A percentile compares a stretch with the other conserved stretches of the same genome.
phyloP scores from a whole-genome alignment of 2,888 invertebrate species.

The Limenitis camilla region DNA sequence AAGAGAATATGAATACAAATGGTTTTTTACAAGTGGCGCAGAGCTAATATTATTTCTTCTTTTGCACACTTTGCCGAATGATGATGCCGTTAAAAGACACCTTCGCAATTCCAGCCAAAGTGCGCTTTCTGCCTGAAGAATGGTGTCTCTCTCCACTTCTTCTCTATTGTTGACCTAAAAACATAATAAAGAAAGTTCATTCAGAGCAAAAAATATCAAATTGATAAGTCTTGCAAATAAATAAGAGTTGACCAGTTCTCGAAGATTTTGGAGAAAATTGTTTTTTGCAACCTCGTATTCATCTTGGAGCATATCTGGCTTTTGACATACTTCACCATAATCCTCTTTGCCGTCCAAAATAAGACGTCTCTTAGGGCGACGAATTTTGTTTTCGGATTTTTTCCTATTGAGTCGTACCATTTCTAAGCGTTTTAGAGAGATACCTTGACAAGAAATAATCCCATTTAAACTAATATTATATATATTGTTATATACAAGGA shows the following conservation, averaged over 20 bases:
- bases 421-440: too few species aligned
- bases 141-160: slow-evolving; percentile 12
- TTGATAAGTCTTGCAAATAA: too few species aligned
- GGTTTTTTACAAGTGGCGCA: slow-evolving; percentile 2
- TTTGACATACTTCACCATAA: slow-evolving; percentile 2
- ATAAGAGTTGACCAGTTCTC: slow-evolving; percentile 2
- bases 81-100: slow-evolving; percentile 22
- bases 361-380: neutral
- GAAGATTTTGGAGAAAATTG: neutral
- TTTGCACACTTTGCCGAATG: slow-evolving; percentile 22
- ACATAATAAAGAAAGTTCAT: too few species aligned
- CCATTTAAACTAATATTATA: too few species aligned
- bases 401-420: too few species aligned
- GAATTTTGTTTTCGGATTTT: neutral
- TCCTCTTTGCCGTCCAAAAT: neutral
- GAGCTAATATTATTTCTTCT: slow-evolving; percentile 10
- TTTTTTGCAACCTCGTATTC: too few species aligned
- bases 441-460: too few species aligned
- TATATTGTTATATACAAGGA: too few species aligned
- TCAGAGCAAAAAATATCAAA: too few species aligned
- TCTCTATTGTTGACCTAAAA: slow-evolving; percentile 9
- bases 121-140: slow-evolving; percentile 17
- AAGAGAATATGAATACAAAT: neutral
- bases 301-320: neutral
- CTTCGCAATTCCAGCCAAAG: slow-evolving; percentile 24